A percentile compares a stretch with the other conserved stretches of the same genome.
Evolutionary conservation across 2,888 invertebrate genomes (phyloP).

Genomic region (Oxycera nigricornis): DNA sequence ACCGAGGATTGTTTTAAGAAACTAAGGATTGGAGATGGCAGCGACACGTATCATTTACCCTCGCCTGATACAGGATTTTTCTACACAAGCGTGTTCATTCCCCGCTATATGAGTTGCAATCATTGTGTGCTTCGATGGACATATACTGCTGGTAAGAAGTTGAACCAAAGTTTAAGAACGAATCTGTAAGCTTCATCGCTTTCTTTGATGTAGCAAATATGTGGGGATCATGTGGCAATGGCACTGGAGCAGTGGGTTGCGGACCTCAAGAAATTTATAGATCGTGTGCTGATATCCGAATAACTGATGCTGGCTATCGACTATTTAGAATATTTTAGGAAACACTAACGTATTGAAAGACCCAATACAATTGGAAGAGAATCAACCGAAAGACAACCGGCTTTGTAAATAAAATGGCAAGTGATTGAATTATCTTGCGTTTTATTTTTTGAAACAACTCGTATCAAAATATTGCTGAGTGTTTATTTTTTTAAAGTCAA

Average conservation of each 20-base stretch:
- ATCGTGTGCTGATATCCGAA: slow-evolving; percentile 61
- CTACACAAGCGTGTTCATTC: slow-evolving; percentile 57
- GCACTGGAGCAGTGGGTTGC: slow-evolving; percentile 57
- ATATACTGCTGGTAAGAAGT: slow-evolving; percentile 61
- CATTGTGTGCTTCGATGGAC: slow-evolving; percentile 68
- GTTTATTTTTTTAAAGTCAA: too few species aligned
- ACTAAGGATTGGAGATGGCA: slow-evolving; percentile 56
- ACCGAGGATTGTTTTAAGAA: slow-evolving; percentile 64
- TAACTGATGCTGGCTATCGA: slow-evolving; percentile 17
- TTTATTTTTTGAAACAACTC: too few species aligned
- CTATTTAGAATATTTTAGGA: neutral
- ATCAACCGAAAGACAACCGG: too few species aligned
- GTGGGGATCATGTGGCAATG: slow-evolving; percentile 60
- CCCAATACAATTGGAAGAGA: too few species aligned
- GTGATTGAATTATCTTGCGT: too few species aligned
- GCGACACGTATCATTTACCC: slow-evolving; percentile 50
- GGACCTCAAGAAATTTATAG: slow-evolving; percentile 62
- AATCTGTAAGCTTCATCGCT: too few species aligned
- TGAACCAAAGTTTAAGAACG: neutral
- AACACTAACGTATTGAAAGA: neutral
- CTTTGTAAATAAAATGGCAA: too few species aligned
- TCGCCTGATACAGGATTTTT: slow-evolving; percentile 51
- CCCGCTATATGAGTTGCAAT: slow-evolving; percentile 62
- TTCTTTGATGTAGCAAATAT: slow-evolving; percentile 60
- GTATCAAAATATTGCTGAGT: too few species aligned